Conservation (phyloP, 92 coral and sea anemone species). For the Hydrozoanthus gracilis region DNA sequence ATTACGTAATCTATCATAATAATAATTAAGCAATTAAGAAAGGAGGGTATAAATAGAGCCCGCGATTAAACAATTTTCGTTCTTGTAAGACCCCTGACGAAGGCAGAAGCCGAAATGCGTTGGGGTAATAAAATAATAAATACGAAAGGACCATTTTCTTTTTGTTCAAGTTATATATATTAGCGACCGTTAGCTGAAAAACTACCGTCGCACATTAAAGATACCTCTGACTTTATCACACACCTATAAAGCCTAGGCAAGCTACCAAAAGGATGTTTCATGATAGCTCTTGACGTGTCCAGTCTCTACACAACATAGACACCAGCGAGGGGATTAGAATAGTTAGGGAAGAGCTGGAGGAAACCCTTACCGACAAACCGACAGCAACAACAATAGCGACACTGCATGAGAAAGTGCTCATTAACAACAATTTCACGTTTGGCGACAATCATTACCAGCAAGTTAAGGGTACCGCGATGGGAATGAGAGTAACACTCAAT, state of each 20-base stretch:
- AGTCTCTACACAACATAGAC: neutral
- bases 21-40: neutral
- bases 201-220: neutral
- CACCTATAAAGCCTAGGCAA: conserved; percentile 1
- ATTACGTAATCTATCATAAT: neutral
- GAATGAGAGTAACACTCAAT: conserved; percentile 45
- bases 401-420: conserved; percentile 46
- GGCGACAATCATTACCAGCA: conserved; percentile 29
- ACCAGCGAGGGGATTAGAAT: neutral
- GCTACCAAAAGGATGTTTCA: conserved; percentile 17
- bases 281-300: neutral
- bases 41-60: neutral
- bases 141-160: neutral
- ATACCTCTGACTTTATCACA: conserved; percentile 4
- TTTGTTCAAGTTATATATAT: neutral
- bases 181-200: conserved; percentile 1
- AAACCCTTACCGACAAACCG: neutral
- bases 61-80: neutral
- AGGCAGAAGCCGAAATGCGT: neutral
- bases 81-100: neutral
- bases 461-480: conserved; percentile 52
- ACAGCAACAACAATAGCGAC: conserved; percentile 23
- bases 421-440: conserved; percentile 48
- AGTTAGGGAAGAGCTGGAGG: neutral
- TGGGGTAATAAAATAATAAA: neutral